Evolutionary conservation across 2,113 vertebrate genomes (phyloP).

Genomic region (Dicrurus megarhynchus): DNA sequence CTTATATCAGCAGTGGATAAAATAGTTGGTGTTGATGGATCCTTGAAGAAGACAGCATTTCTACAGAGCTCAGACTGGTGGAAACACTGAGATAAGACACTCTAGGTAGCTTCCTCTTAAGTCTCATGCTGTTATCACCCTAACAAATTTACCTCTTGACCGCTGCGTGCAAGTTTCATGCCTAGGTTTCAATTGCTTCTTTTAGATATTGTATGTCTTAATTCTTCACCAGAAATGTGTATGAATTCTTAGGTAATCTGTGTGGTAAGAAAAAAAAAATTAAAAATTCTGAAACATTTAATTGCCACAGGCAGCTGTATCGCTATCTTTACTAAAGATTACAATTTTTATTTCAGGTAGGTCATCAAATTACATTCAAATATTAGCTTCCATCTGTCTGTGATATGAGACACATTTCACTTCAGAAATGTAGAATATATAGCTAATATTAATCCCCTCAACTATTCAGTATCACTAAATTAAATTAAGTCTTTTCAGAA

Average conservation of each 20-base stretch:
- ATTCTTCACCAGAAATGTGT: not conserved
- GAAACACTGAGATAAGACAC: not conserved
- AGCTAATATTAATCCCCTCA: not conserved
- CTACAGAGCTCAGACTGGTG: not conserved
- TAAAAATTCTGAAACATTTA: not conserved
- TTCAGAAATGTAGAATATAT: not conserved
- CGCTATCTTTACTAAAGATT: not conserved
- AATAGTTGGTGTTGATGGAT: not conserved
- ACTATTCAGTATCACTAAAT: not conserved
- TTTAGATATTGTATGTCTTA: not conserved
- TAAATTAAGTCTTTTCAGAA: not conserved
- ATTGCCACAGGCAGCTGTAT: not conserved
- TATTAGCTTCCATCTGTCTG: not conserved
- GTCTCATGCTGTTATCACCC: not conserved
- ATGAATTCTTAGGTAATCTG: not conserved
- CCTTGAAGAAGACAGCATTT: not conserved
- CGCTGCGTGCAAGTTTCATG: not conserved
- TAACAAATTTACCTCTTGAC: not conserved
- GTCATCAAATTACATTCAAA: not conserved
- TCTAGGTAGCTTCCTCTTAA: not conserved
- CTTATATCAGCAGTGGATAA: not conserved
- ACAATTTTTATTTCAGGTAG: not conserved
- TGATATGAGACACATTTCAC: not conserved
- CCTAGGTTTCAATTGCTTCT: not conserved
- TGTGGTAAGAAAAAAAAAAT: not conserved